These are phyloP conservation scores for Coenonympha glycerion DNA, from an alignment of 2,888 invertebrate species.

Conservation along the genomic window DNA sequence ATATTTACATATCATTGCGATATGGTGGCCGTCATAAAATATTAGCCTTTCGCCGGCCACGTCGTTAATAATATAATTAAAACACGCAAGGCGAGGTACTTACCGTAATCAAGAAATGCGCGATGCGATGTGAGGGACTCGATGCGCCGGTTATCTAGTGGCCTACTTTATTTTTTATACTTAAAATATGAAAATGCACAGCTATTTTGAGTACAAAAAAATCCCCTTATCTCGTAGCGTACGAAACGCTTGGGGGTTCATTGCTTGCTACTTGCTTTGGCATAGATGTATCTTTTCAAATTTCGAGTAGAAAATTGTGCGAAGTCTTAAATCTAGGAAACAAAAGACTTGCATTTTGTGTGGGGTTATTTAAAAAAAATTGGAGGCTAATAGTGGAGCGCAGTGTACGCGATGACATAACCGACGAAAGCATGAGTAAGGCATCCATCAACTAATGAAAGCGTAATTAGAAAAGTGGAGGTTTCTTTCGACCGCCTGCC, in stretches of 20 bases:
- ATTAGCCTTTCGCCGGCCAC: conserved; percentile 68
- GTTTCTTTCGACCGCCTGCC: conserved; percentile 68
- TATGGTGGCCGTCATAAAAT: conserved; percentile 70
- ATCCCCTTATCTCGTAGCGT: conserved; percentile 24
- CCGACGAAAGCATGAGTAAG: conserved; percentile 34
- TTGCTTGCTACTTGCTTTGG: conserved; percentile 21
- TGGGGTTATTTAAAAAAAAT: conserved; percentile 7
- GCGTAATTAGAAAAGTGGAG: conserved; percentile 70
- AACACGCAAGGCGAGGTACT: conserved; percentile 72
- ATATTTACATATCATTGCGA: conserved; percentile 76
- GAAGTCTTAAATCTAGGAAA: conserved; percentile 15
- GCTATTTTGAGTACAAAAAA: conserved; percentile 25
- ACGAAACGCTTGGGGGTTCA: conserved; percentile 25
- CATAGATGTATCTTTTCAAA: conserved; percentile 21
- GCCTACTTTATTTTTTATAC: conserved; percentile 30
- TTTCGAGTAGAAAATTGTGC: conserved; percentile 16
- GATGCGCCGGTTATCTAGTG: conserved; percentile 29
- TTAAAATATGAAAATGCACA: conserved; percentile 26
- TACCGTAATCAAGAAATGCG: conserved; percentile 65
- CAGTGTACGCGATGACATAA: conserved; percentile 11
- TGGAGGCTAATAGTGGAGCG: conserved; percentile 8
- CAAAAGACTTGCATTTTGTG: conserved; percentile 4
- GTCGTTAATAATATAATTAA: conserved; percentile 76
- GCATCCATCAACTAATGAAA: conserved; percentile 73
- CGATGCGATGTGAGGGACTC: conserved; percentile 38